These are phyloP conservation scores for Streptopelia turtur DNA, from an alignment of 2,797 vertebrate genomes.

Conservation along the genomic window DNA sequence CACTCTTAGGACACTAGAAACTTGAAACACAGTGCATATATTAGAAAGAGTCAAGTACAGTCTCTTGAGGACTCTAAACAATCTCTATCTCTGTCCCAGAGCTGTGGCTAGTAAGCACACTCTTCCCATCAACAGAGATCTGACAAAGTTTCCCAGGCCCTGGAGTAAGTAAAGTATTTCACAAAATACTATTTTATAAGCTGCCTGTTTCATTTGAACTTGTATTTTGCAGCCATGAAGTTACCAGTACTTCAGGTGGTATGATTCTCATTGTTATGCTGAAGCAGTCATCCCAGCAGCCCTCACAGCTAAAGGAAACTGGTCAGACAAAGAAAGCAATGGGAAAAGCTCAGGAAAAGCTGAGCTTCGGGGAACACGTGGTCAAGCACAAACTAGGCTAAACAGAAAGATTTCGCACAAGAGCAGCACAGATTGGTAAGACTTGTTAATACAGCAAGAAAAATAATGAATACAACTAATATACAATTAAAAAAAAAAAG, in stretches of 20 bases:
- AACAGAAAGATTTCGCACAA: not conserved
- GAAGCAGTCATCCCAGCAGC: not conserved
- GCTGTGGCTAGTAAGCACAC: not conserved
- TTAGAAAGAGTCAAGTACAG: slow-evolving; percentile 43
- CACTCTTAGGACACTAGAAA: slow-evolving; percentile 66
- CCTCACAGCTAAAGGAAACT: not conserved
- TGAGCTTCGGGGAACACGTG: not conserved
- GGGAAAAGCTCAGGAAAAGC: not conserved
- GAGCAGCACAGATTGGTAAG: not conserved
- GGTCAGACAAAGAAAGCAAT: slow-evolving; percentile 14
- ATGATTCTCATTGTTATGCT: slow-evolving; percentile 12
- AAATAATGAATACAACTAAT: not conserved
- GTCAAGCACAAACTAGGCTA: not conserved
- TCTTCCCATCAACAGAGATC: not conserved
- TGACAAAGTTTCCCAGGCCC: slow-evolving; percentile 18
- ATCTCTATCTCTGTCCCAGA: not conserved
- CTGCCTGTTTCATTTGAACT: not conserved
- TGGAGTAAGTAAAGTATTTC: not conserved
- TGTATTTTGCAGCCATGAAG: not conserved
- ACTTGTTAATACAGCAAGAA: not conserved
- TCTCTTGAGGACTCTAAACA: not conserved
- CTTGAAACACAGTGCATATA: slow-evolving; percentile 54
- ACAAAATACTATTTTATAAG: not conserved
- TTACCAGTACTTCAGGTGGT: not conserved
- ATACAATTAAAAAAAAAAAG: not conserved